Percentiles rank a stretch among this genome's conserved stretches.
phyloP scores from a whole-genome alignment of 2,113 vertebrate species.

The Columba janthina region DNA sequence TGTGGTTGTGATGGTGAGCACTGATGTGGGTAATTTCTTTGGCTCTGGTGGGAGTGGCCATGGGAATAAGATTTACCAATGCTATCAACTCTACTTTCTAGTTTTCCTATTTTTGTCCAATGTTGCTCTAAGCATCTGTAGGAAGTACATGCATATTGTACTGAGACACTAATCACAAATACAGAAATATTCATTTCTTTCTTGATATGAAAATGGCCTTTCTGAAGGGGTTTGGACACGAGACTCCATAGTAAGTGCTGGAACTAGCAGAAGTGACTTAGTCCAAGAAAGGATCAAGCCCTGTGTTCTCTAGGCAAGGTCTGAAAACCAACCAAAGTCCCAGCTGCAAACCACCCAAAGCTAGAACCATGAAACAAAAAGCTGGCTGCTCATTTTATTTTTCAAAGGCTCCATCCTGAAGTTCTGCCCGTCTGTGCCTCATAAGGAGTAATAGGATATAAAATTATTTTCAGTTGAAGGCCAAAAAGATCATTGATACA shows the following conservation, averaged over 20 bases:
- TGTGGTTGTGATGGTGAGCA: background rate
- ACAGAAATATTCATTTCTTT: background rate
- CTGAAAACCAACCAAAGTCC: background rate
- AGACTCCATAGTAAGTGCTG: background rate
- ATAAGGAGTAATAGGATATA: background rate
- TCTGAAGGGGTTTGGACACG: background rate
- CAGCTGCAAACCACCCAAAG: background rate
- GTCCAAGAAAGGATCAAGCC: background rate
- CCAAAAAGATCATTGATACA: background rate
- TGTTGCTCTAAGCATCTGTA: background rate
- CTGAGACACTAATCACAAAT: background rate
- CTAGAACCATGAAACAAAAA: background rate
- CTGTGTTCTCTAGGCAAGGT: background rate
- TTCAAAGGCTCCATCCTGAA: background rate
- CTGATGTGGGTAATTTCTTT: background rate
- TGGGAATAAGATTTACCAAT: background rate
- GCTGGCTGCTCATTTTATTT: background rate
- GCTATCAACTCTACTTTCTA: background rate
- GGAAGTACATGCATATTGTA: background rate
- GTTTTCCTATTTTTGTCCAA: background rate
- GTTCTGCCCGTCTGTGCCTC: background rate
- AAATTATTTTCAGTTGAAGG: background rate
- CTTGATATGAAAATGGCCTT: background rate
- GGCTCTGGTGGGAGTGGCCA: background rate
- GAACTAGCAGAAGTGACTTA: background rate